Conservation (phyloP, 2,113 vertebrate genomes). For the Ammodytes marinus region DNA sequence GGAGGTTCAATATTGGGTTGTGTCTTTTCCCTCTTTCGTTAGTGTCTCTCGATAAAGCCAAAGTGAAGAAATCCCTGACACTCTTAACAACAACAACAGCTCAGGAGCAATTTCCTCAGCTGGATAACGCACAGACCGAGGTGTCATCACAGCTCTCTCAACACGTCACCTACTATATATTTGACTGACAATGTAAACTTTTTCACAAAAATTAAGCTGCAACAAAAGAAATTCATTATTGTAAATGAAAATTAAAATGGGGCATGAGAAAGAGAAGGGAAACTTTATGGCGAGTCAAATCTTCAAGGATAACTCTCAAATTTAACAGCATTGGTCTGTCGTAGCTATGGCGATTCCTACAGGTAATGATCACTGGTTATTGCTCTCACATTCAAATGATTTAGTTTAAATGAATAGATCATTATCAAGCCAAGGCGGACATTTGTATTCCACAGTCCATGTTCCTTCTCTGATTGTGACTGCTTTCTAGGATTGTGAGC, state of each 20-base stretch:
- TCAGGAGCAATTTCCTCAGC: neutral
- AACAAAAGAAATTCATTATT: neutral
- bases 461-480: neutral
- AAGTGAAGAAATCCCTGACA: neutral
- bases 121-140: neutral
- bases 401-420: too few relatives aligned
- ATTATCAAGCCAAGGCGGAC: too few relatives aligned
- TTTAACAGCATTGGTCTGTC: too few relatives aligned
- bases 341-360: too few relatives aligned
- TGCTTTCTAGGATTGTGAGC: neutral
- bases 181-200: too few relatives aligned
- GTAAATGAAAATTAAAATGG: neutral
- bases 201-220: too few relatives aligned
- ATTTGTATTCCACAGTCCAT: too few relatives aligned
- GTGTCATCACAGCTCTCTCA: constrained; percentile 6
- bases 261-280: neutral
- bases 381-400: too few relatives aligned
- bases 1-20: constrained; percentile 3
- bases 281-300: neutral
- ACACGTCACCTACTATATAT: too few relatives aligned
- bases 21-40: constrained; percentile 1
- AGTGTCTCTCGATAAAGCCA: constrained; percentile 4
- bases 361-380: too few relatives aligned
- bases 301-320: too few relatives aligned
- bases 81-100: neutral